phyloP scores from a whole-genome alignment of 1,140 invertebrate genomes.

The Dufourea novaeangliae region DNA sequence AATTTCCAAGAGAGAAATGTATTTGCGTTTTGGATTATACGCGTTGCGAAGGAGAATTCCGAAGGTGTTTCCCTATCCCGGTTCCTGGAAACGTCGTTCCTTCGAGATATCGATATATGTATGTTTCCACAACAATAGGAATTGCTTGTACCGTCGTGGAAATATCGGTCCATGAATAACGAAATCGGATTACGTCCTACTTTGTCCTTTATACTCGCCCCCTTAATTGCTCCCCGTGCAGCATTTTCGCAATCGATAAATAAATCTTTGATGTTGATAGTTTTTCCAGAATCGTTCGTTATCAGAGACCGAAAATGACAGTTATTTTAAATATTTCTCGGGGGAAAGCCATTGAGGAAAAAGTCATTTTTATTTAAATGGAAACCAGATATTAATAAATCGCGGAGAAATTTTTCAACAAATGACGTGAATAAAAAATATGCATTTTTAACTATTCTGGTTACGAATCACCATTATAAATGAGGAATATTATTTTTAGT shows the following conservation, averaged over 20 bases:
- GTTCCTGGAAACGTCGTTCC: too few species aligned
- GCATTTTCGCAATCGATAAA: not conserved
- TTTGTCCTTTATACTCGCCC: not conserved
- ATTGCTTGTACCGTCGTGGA: not conserved
- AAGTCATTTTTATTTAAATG: too few species aligned
- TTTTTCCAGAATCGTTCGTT: not conserved
- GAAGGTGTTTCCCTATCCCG: not conserved
- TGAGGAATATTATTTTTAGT: too few species aligned
- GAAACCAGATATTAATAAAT: too few species aligned
- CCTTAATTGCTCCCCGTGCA: not conserved
- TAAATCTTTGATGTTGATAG: slow-evolving; percentile 1
- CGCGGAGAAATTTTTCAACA: too few species aligned
- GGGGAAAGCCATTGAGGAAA: too few species aligned
- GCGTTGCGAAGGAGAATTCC: too few species aligned
- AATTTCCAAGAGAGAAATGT: slow-evolving; percentile 1
- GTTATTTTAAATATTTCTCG: too few species aligned
- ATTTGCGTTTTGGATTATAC: not conserved
- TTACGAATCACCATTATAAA: too few species aligned
- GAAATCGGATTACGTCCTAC: not conserved
- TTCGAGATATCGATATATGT: not conserved
- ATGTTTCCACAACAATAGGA: not conserved
- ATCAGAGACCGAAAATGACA: too few species aligned
- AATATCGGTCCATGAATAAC: slow-evolving; percentile 7
- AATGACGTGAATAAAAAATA: too few species aligned
- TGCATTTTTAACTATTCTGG: not conserved